These are phyloP conservation scores for Melieria picta DNA, from an alignment of 2,888 invertebrate genomes.

Conservation along the genomic window DNA sequence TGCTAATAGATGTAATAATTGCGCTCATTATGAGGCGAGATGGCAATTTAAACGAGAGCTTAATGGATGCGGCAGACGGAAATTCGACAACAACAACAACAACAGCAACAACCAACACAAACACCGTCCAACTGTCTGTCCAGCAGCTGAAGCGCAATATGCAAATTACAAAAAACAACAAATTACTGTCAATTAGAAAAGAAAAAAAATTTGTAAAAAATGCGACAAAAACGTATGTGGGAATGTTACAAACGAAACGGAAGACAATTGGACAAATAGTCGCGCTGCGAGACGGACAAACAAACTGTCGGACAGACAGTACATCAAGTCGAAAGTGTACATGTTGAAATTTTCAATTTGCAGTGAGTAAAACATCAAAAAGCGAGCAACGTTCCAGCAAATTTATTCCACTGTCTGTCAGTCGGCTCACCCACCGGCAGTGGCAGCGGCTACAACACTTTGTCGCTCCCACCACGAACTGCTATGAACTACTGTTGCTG, in stretches of 20 bases:
- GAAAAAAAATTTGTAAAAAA: not conserved
- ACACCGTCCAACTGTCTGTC: not conserved
- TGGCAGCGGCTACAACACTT: no score
- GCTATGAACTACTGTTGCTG: no score
- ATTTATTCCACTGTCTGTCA: no score
- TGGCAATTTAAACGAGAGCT: not conserved
- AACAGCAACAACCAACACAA: not conserved
- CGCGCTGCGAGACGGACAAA: no score
- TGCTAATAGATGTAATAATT: slow-evolving; percentile 2
- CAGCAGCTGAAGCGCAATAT: not conserved
- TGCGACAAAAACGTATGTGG: not conserved
- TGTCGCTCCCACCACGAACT: no score
- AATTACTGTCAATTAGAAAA: slow-evolving; percentile 3
- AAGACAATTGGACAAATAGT: not conserved
- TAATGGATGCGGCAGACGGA: slow-evolving; percentile 7
- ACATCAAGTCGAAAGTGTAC: no score
- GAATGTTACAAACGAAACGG: not conserved
- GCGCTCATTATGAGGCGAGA: slow-evolving; percentile 2
- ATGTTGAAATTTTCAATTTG: no score
- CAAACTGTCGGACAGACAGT: no score
- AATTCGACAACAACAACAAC: not conserved
- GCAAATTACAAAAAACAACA: slow-evolving; percentile 5
- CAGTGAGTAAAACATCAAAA: no score
- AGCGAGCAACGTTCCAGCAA: no score
- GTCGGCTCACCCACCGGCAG: no score